Conservation (phyloP, 2,113 vertebrate genomes). For the Antechinus flavipes region DNA sequence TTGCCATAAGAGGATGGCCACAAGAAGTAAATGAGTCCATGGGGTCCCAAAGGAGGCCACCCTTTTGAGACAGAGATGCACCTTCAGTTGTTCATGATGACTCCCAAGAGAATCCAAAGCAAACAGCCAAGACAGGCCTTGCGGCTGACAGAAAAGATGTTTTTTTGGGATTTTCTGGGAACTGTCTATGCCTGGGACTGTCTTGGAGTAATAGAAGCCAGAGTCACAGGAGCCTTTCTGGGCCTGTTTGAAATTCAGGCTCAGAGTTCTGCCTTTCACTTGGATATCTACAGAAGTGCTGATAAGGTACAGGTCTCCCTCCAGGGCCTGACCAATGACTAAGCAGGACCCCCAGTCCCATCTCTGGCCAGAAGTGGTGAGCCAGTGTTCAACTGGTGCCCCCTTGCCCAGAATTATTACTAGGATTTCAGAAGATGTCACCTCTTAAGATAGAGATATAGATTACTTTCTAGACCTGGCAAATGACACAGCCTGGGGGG, state of each 20-base stretch:
- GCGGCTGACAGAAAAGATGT: conserved; percentile 64
- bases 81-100: conserved; percentile 52
- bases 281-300: not conserved
- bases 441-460: conserved; percentile 66
- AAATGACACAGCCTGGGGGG: conserved; percentile 20
- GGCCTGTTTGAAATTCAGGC: conserved; percentile 6
- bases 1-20: conserved; percentile 72
- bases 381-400: not conserved
- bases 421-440: conserved; percentile 45
- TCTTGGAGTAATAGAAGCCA: not conserved
- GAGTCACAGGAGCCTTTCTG: conserved; percentile 28
- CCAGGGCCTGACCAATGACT: rapidly evolving
- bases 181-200: not conserved
- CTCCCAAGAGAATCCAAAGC: conserved; percentile 43
- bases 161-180: not conserved
- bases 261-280: not conserved
- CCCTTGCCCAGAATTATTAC: not conserved
- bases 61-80: conserved; percentile 66
- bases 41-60: conserved; percentile 37
- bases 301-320: not conserved
- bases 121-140: conserved; percentile 70
- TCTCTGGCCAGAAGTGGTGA: conserved; percentile 7
- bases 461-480: conserved; percentile 9
- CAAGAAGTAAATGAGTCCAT: conserved; percentile 44
- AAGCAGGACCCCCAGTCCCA: not conserved